phyloP scores from a whole-genome alignment of 2,113 vertebrate species.

The Laticauda colubrina region DNA sequence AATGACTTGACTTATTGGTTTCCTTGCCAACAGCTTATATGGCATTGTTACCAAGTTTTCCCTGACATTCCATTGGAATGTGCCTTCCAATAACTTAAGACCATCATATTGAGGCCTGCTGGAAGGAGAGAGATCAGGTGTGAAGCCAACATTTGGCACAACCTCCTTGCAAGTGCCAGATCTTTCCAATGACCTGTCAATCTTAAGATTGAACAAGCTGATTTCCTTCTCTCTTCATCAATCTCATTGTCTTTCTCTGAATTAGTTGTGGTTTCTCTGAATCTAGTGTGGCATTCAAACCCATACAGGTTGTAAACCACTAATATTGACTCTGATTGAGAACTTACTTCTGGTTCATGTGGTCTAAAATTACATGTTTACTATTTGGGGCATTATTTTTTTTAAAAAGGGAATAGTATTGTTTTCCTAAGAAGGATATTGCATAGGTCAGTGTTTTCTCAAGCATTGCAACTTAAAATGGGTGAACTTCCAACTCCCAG shows the following conservation, averaged over 20 bases:
- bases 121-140: neutral
- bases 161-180: neutral
- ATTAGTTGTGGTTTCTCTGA: neutral
- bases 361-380: neutral
- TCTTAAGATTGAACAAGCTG: neutral
- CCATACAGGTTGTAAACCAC: neutral
- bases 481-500: too few relatives aligned
- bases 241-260: neutral
- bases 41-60: neutral
- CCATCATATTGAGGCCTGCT: neutral
- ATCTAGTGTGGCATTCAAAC: neutral
- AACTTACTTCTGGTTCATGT: neutral
- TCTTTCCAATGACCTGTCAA: neutral
- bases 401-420: neutral
- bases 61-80: neutral
- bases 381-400: neutral
- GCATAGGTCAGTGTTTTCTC: neutral
- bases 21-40: neutral
- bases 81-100: neutral
- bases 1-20: neutral
- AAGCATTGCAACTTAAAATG: too few relatives aligned
- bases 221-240: neutral
- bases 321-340: neutral
- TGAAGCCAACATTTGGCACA: neutral
- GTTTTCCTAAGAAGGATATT: neutral